Evolutionary conservation across 2,113 vertebrate genomes (phyloP).

Genomic region (Sitta europaea): DNA sequence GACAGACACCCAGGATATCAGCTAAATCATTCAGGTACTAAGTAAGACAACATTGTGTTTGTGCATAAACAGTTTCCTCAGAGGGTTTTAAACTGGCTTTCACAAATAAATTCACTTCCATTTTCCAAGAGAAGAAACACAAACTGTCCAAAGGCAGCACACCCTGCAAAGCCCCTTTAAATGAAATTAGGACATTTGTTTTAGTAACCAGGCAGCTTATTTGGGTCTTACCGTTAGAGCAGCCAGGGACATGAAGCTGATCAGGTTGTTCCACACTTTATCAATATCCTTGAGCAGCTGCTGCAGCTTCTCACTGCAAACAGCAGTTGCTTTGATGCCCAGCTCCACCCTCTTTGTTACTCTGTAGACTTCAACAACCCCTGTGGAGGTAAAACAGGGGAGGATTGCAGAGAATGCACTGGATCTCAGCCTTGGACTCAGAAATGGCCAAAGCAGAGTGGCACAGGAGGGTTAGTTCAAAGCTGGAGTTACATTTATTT

Average conservation of each 20-base stretch:
- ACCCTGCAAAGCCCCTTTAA: not conserved
- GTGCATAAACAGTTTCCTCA: not conserved
- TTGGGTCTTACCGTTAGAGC: slow-evolving; percentile 83
- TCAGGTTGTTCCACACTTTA: slow-evolving; percentile 96
- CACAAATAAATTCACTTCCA: not conserved
- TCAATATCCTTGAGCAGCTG: slow-evolving; percentile 93
- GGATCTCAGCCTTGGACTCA: not conserved
- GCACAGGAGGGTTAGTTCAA: not conserved
- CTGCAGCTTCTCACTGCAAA: slow-evolving; percentile 95
- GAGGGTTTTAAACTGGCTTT: not conserved
- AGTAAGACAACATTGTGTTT: not conserved
- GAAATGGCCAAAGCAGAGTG: not conserved
- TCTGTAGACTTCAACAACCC: slow-evolving; percentile 95
- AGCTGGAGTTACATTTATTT: not conserved
- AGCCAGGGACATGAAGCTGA: slow-evolving; percentile 96
- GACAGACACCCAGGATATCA: not conserved
- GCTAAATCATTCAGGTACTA: not conserved
- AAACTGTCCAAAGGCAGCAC: not conserved
- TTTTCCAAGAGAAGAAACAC: not conserved
- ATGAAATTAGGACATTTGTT: not conserved
- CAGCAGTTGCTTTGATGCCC: slow-evolving; percentile 94
- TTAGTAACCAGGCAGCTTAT: not conserved
- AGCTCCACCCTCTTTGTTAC: slow-evolving; percentile 93
- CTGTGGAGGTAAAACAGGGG: slow-evolving; percentile 45
- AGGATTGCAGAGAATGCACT: not conserved